Percentiles rank a stretch among this genome's conserved stretches.
Conservation (phyloP, 1,140 invertebrate genomes). For the Dreissena polymorpha region DNA sequence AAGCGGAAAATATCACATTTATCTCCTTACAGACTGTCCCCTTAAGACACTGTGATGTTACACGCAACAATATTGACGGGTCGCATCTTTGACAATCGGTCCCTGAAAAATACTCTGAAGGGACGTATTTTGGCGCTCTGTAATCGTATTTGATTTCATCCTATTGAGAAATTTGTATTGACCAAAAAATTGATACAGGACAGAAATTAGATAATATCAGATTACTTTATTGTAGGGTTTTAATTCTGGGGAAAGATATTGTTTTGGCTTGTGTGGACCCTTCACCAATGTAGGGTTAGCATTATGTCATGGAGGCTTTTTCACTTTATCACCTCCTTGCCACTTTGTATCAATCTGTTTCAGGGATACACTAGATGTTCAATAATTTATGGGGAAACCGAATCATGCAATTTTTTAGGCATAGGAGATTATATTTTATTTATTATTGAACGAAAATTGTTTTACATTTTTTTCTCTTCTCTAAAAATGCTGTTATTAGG, state of each 20-base stretch:
- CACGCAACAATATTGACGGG: slow-evolving; percentile 1
- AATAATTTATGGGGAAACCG: too few species aligned
- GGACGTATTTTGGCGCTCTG: too few species aligned
- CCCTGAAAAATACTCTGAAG: too few species aligned
- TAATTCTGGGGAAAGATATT: slow-evolving; percentile 18
- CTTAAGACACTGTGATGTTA: slow-evolving; percentile 33
- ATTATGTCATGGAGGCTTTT: slow-evolving; percentile 8
- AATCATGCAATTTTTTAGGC: too few species aligned
- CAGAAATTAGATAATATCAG: slow-evolving; percentile 50
- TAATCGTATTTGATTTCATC: too few species aligned
- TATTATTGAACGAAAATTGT: too few species aligned
- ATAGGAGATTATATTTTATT: too few species aligned
- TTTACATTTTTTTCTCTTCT: too few species aligned
- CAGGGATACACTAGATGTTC: too few species aligned
- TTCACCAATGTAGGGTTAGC: slow-evolving; percentile 19
- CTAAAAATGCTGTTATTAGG: too few species aligned
- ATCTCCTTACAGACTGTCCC: slow-evolving; percentile 33
- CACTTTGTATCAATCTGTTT: slow-evolving; percentile 45
- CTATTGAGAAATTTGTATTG: too few species aligned
- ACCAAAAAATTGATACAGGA: neutral
- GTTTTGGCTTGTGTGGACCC: slow-evolving; percentile 40
- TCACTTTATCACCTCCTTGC: slow-evolving; percentile 43
- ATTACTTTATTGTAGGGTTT: slow-evolving; percentile 41
- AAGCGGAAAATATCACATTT: slow-evolving; percentile 51
- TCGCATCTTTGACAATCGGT: too few species aligned